phyloP scores from a whole-genome alignment of 2,797 vertebrate genomes.

The Pithecia hirsuta region DNA sequence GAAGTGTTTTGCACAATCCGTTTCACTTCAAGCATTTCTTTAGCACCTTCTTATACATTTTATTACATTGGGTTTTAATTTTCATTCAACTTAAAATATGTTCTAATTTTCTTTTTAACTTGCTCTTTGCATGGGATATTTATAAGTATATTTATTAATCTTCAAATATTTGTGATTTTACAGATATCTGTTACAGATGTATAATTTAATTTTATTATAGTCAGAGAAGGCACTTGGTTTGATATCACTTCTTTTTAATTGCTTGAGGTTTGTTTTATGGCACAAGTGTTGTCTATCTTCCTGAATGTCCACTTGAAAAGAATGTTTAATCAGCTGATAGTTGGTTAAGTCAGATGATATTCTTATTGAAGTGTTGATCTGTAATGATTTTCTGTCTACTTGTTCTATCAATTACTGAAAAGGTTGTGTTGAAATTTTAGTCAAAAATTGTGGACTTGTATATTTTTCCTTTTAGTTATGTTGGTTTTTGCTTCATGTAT shows the following conservation, averaged over 20 bases:
- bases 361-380: neutral
- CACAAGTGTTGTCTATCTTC: neutral
- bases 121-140: neutral
- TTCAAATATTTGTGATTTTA: neutral
- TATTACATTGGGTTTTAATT: conserved; percentile 12
- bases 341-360: neutral
- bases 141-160: neutral
- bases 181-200: neutral
- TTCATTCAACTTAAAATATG: neutral
- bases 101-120: conserved; percentile 10
- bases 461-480: neutral
- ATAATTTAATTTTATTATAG: neutral
- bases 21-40: neutral
- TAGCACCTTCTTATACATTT: neutral
- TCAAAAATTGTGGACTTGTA: neutral
- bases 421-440: neutral
- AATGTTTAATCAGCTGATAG: neutral
- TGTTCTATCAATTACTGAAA: neutral
- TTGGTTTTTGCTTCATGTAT: neutral
- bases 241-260: neutral
- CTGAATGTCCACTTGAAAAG: neutral
- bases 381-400: neutral
- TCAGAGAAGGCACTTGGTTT: neutral
- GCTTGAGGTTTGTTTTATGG: neutral
- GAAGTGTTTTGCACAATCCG: neutral